Base-by-base conservation (phyloP, 2,888 invertebrate species). In the Machimus atricapillus region DNA sequence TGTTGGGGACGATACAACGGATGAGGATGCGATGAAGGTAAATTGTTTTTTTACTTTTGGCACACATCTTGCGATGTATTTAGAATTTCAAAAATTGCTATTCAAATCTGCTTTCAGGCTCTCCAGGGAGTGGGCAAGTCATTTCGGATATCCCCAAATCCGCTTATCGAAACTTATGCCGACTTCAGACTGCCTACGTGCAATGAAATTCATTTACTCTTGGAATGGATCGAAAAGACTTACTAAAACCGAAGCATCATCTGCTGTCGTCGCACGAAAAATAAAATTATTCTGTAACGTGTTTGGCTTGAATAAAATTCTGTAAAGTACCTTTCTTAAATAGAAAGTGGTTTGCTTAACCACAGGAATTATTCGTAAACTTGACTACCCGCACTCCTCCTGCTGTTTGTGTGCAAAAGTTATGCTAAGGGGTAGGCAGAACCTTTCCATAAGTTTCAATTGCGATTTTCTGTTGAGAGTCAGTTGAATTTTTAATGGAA, bases 21-120 rank as follows among this genome's bases (percentile, higher is more conserved):
- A 97, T 91, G 97, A 97, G 93, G 97, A 97, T 92, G 97, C 97
- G 56, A 97, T 97, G 96, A 94, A 95, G 94, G 97, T 97, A 91
- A 90, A 87, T 77, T n/a, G 31, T 7, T 43, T 46, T 83, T 82
- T 19, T 56, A 46, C 4, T 46, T 46, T 46, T 12, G 43, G 16
- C 52, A 52, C 7, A n/a, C 52, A 19, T 19, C 16, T 52, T n/a
- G n/a, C 52, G 66, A 66, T 66, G 66, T 66, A 12, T 19, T 2
- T 46, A 85, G 78, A 82, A 73, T 79, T 87, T 14, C 81, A 23
- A 66, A 40, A 37, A 58, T 76, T 31, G 52, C 40, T 77, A 78
- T 58, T 66, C n/a, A 58, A 58, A 58, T 52, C 79, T 34, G 23
- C 74, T 89, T 89, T 23, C 89, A 96, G 96, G 94, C 95, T 12